phyloP scores from a whole-genome alignment of 2,888 invertebrate species.

The Chrysopilus asiliformis region DNA sequence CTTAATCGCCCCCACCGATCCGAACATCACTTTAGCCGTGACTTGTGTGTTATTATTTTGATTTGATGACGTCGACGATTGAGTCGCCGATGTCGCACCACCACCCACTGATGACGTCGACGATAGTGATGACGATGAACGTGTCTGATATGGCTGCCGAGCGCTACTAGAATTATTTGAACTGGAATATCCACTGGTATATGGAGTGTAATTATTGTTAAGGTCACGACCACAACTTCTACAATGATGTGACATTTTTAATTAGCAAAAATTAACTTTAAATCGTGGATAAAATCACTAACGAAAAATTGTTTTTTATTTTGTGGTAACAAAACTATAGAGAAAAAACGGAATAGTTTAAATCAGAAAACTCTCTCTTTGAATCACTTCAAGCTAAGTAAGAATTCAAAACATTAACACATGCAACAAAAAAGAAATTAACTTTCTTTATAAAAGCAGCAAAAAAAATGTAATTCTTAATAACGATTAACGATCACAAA shows the following conservation, averaged over 20 bases:
- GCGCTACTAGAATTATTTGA: slow-evolving; percentile 27
- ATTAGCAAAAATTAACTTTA: too few species aligned
- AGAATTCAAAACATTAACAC: too few species aligned
- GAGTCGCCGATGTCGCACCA: slow-evolving; percentile 3
- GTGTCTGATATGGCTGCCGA: slow-evolving; percentile 20
- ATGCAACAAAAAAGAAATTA: too few species aligned
- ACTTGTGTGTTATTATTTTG: slow-evolving; percentile 37
- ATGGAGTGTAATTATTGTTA: slow-evolving; percentile 36
- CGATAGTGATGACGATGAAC: slow-evolving; percentile 13
- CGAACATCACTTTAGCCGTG: slow-evolving; percentile 60
- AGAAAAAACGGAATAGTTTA: too few species aligned
- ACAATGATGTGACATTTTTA: slow-evolving; percentile 35
- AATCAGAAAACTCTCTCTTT: too few species aligned
- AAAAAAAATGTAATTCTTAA: too few species aligned
- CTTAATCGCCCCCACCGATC: slow-evolving; percentile 58
- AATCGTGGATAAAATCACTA: too few species aligned
- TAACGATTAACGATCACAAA: too few species aligned
- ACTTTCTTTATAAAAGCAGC: too few species aligned
- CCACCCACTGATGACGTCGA: slow-evolving; percentile 15
- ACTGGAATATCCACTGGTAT: slow-evolving; percentile 34
- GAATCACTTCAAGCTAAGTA: too few species aligned
- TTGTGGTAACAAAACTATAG: too few species aligned
- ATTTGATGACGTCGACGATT: slow-evolving; percentile 16
- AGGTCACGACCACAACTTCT: slow-evolving; percentile 36
- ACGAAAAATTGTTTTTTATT: too few species aligned